phyloP scores from a whole-genome alignment of 2,797 vertebrate genomes.

The Macropus fuliginosus region DNA sequence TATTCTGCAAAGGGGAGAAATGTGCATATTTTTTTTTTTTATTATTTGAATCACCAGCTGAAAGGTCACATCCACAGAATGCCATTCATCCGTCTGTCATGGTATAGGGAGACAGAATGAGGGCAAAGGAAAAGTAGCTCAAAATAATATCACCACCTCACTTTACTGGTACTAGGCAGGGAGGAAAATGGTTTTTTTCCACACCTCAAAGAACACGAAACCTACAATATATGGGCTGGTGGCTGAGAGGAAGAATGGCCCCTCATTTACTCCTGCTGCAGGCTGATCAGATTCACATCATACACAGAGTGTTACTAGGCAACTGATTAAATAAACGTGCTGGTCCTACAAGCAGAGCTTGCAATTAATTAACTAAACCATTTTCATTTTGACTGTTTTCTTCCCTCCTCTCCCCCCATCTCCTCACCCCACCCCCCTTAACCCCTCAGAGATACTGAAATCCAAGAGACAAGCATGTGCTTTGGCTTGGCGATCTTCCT shows the following conservation, averaged over 20 bases:
- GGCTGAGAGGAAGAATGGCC: conserved; percentile 81
- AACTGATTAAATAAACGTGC: conserved; percentile 90
- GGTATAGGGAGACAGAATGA: conserved; percentile 56
- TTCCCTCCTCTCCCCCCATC: conserved; percentile 63
- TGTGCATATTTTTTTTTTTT: conserved; percentile 75
- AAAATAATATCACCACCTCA: conserved; percentile 28
- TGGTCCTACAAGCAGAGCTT: conserved; percentile 86
- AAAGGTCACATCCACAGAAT: conserved; percentile 78
- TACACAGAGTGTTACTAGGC: conserved; percentile 88
- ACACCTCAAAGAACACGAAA: conserved; percentile 63
- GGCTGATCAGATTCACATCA: conserved; percentile 86
- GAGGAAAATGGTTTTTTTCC: conserved; percentile 57
- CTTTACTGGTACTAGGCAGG: conserved; percentile 60
- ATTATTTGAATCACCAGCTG: conserved; percentile 74
- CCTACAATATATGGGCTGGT: conserved; percentile 55
- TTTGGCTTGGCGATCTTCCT: conserved; percentile 51
- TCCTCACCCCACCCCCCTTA: background rate
- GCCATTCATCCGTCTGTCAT: conserved; percentile 67
- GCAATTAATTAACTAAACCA: conserved; percentile 89
- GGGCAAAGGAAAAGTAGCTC: background rate
- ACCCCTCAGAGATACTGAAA: conserved; percentile 75
- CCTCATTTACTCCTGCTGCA: conserved; percentile 79
- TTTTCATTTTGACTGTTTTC: conserved; percentile 86
- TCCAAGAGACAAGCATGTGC: conserved; percentile 66
- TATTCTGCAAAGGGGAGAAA: conserved; percentile 72